phyloP scores from a whole-genome alignment of 2,113 vertebrate species.

The Urocynchramus pylzowi region DNA sequence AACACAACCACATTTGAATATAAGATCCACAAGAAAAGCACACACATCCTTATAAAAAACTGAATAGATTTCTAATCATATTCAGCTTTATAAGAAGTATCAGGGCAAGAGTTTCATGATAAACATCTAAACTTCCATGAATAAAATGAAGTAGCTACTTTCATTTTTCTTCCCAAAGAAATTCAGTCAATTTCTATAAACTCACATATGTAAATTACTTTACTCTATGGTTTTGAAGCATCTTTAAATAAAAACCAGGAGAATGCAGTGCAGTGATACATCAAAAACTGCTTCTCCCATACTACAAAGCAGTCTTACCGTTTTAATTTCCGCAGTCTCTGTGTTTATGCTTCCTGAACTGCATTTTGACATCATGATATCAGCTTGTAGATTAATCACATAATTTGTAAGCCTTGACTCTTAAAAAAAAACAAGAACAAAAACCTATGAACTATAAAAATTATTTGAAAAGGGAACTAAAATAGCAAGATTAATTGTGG shows the following conservation, averaged over 20 bases:
- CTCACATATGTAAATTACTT: background rate
- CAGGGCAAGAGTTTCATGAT: background rate
- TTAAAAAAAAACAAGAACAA: slow-evolving; percentile 51
- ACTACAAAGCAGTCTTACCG: slow-evolving; percentile 73
- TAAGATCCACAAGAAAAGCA: background rate
- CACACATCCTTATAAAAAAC: background rate
- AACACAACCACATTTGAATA: background rate
- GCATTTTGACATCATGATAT: slow-evolving; percentile 86
- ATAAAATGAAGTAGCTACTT: background rate
- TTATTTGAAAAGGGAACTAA: background rate
- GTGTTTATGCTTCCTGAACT: slow-evolving; percentile 67
- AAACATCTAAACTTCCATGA: background rate
- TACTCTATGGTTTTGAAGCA: background rate
- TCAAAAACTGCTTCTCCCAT: background rate
- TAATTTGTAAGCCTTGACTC: slow-evolving; percentile 68
- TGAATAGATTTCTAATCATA: background rate
- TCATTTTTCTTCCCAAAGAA: background rate
- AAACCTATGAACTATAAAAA: background rate
- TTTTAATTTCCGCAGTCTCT: slow-evolving; percentile 73
- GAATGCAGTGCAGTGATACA: background rate
- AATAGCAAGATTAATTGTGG: background rate
- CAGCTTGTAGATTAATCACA: slow-evolving; percentile 71
- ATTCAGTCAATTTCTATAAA: background rate
- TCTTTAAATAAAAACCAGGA: background rate
- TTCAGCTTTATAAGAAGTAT: background rate